Evolutionary conservation across 2,797 vertebrate genomes (phyloP).

Genomic region (Limosa lapponica): DNA sequence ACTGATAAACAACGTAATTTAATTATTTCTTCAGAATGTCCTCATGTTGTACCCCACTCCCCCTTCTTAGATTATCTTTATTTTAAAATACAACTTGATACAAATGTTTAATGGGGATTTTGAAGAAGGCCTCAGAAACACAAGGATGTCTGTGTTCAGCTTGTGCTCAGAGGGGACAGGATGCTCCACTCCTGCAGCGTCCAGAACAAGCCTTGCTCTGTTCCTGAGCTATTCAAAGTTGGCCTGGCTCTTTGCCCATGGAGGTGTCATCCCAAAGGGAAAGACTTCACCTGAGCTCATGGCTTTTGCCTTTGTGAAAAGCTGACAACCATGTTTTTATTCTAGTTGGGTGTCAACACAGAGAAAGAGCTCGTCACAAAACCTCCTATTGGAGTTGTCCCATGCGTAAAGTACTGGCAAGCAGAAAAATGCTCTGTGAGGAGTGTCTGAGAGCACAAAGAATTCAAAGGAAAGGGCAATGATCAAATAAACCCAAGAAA

Average conservation of each 20-base stretch:
- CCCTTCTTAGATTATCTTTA: background rate
- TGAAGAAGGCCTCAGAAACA: background rate
- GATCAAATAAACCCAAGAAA: background rate
- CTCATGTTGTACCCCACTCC: background rate
- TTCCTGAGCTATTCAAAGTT: background rate
- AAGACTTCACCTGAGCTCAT: constrained; percentile 5
- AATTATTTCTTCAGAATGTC: constrained; percentile 31
- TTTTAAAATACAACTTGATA: background rate
- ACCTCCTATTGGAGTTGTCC: background rate
- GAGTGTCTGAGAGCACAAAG: background rate
- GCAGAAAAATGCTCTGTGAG: background rate
- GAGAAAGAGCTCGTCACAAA: background rate
- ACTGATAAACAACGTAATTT: constrained; percentile 21
- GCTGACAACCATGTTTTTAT: background rate
- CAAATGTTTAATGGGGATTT: background rate
- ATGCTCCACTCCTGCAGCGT: background rate
- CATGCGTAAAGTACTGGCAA: background rate
- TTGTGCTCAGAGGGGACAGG: background rate
- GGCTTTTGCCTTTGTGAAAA: constrained; percentile 22
- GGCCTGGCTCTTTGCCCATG: background rate
- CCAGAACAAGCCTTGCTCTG: constrained; percentile 2
- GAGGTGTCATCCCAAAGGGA: background rate
- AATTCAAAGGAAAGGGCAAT: background rate
- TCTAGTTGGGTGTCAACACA: background rate
- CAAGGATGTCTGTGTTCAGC: background rate